These are phyloP conservation scores for Austrofundulus limnaeus DNA, from an alignment of 2,113 vertebrate genomes.

Conservation along the genomic window DNA sequence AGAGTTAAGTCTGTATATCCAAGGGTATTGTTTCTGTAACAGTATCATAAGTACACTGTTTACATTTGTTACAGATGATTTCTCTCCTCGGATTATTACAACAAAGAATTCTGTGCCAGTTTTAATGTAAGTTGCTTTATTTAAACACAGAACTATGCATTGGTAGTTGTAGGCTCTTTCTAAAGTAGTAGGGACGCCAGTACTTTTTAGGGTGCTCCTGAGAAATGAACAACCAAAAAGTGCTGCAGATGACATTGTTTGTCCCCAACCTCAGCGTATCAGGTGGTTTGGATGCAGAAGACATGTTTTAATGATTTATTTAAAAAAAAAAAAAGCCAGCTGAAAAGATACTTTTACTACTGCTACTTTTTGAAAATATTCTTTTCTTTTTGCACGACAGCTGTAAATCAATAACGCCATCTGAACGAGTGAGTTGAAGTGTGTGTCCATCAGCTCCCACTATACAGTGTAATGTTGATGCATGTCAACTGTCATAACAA, in stretches of 20 bases:
- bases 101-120: constrained; percentile 39
- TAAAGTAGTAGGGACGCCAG: constrained; percentile 32
- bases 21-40: constrained; percentile 29
- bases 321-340: constrained; percentile 49
- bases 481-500: constrained; percentile 76
- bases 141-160: constrained; percentile 71
- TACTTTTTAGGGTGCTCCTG: constrained; percentile 31
- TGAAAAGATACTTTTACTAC: constrained; percentile 48
- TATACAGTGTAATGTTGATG: constrained; percentile 75
- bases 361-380: constrained; percentile 62
- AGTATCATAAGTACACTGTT: constrained; percentile 51
- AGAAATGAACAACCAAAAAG: constrained; percentile 69
- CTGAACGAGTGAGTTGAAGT: constrained; percentile 46
- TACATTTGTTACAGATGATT: constrained; percentile 50
- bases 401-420: constrained; percentile 61
- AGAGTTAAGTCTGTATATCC: constrained; percentile 39
- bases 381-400: constrained; percentile 70
- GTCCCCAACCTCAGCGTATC: constrained; percentile 46
- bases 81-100: constrained; percentile 24
- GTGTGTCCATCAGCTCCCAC: constrained; percentile 48
- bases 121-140: constrained; percentile 39
- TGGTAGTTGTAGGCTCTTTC: constrained; percentile 49
- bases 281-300: constrained; percentile 54
- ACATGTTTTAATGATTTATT: constrained; percentile 45
- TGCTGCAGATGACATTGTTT: constrained; percentile 57